Evolutionary conservation across 35 echinoderm and acorn worm genomes (phyloP), one percentile per base, ranked within the genome.

Genomic region (Eucidaris tribuloides): DNA sequence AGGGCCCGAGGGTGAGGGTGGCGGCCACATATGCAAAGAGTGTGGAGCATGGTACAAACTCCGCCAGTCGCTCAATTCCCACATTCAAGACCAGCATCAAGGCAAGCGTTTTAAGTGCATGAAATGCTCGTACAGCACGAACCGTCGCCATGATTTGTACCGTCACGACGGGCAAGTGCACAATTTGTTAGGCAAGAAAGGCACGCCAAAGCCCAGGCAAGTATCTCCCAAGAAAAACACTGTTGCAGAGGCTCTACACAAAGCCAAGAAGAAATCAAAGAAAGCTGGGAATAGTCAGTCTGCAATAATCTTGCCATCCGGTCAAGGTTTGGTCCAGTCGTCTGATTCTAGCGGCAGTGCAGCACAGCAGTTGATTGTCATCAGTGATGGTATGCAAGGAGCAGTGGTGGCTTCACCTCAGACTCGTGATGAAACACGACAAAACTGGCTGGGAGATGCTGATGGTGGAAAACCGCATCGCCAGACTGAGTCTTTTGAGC

Each of bases 11-110:
- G 68, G 44, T 44, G 68, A 40, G 6, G 61, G 61, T 34, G 28
- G 44, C 14, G 68, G 68, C 18, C 44, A 35, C 68, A 74, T 74
- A 44, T 74, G 68, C 44, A 74, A 74, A 74, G 68, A 35, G 68
- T 74, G 68, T 6, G 68, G 68, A 7, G 68, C 68, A 17, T 74
- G 68, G 68, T 74, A 74, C 37, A 74, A 44, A 36, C 68, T 41
- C 37, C 68, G 68, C 13, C 68, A 74, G 40, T 74, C 68, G 3
- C 68, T 74, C 28, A 74, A 74, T n/a, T 74, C 68, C 11, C 68
- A 74, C 68, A 74, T 74, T 35, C 68, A 74, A 25, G 68, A 74
- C 68, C 68, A 74, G 37, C 68, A 74, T 44, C 68, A 74, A 43
- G 68, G 68, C 68, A 74, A 74, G 68, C 68, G 68, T 42, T 74